Evolutionary conservation across 2,888 invertebrate genomes (phyloP), one percentile per base, ranked within the genome.

Genomic region (Mythimna lalbum): DNA sequence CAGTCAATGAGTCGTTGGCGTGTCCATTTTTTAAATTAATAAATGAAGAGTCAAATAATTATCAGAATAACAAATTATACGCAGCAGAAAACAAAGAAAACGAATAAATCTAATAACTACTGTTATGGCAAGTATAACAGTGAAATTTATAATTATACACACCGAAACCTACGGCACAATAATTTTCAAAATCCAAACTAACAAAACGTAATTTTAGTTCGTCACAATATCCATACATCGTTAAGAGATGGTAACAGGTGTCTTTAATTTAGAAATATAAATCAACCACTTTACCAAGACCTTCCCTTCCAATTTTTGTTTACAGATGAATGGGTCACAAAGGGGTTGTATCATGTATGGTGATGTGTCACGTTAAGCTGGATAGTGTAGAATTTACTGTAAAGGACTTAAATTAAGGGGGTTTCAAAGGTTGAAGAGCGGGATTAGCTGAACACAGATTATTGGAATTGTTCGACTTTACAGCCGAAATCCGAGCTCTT

Each of bases 391-490:
- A 85, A 84, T 90, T 87, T 87, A 88, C 88, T 87, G 52, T 83
- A 63, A 83, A 84, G 86, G 90, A 87, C 87, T 88, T 87, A 89
- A 89, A 90, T 89, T 89, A 88, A 86, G 85, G 85, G 78, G 78
- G 73, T 75, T 79, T 84, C 79, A 78, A 85, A 87, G 88, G 90
- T 87, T 85, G 82, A 86, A 86, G 85, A 84, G 81, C 78, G 85
- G 86, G 87, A 88, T 91, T 88, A 90, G 86, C 82, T 82, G 69
- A 85, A 87, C 82, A 78, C 59, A 86, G 90, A 90, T 90, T 91
- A 91, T 91, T 90, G 87, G 87, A 89, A 91, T 89, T 89, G 90
- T 90, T 89, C 86, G 86, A 90, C 88, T 90, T 89, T 88, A 89
- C 83, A 84, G 78, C 82, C 67, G 63, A 82, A 80, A 84, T 81